phyloP scores from a whole-genome alignment of 2,797 vertebrate species.

The Semaprochilodus insignis region DNA sequence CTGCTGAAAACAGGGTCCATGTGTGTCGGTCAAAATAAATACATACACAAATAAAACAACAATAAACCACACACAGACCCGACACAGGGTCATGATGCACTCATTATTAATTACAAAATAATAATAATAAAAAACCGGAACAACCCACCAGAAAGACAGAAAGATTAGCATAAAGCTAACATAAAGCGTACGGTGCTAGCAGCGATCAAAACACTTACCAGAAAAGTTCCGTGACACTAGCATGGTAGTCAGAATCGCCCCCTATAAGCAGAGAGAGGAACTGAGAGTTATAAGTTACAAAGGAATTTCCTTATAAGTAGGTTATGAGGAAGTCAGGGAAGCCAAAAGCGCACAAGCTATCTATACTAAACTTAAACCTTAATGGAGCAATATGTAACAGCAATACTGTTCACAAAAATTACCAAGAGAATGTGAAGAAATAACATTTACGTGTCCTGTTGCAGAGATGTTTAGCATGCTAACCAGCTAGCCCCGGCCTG shows the following conservation, averaged over 20 bases:
- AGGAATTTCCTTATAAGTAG: too few relatives aligned
- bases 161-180: background rate
- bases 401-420: too few relatives aligned
- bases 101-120: too few relatives aligned
- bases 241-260: conserved; percentile 97
- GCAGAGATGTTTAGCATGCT: too few relatives aligned
- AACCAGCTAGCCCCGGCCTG: too few relatives aligned
- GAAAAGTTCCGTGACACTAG: conserved; percentile 97
- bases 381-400: too few relatives aligned
- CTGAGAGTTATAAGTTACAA: background rate
- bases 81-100: background rate
- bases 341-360: too few relatives aligned
- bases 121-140: background rate
- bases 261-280: conserved; percentile 72
- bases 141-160: background rate
- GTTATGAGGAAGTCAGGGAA: too few relatives aligned
- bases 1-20: conserved; percentile 13
- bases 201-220: conserved; percentile 80
- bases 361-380: too few relatives aligned
- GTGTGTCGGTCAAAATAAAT: background rate
- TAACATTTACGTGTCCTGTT: too few relatives aligned
- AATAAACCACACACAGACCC: conserved; percentile 2
- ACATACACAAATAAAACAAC: background rate
- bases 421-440: too few relatives aligned
- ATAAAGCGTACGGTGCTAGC: background rate